phyloP scores from a whole-genome alignment of 2,113 vertebrate species.

The Saiga tatarica region DNA sequence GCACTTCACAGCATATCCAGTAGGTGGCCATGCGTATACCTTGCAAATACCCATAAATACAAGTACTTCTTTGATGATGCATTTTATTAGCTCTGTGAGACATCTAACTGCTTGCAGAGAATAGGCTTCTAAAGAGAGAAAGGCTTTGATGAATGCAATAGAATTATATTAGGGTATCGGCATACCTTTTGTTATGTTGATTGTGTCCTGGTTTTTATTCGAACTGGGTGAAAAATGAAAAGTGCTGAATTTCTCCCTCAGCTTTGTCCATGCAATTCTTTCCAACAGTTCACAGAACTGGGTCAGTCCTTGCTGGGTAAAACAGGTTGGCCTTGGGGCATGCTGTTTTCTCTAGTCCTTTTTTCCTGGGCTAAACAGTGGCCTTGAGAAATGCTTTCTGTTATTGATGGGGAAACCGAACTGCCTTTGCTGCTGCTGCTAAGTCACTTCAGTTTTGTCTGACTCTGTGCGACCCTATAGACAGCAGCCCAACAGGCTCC shows the following conservation, averaged over 20 bases:
- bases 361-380: not conserved
- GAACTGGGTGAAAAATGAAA: slow-evolving; percentile 48
- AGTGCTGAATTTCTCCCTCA: slow-evolving; percentile 35
- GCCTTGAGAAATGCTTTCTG: not conserved
- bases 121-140: slow-evolving; percentile 44
- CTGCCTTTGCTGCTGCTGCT: not conserved
- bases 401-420: not conserved
- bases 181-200: slow-evolving; percentile 62
- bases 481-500: too few species aligned
- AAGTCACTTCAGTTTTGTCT: too few species aligned
- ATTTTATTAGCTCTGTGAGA: slow-evolving; percentile 55
- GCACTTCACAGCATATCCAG: not conserved
- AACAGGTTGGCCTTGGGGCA: not conserved
- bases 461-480: too few species aligned
- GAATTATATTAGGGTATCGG: slow-evolving; percentile 53
- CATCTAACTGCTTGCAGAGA: slow-evolving; percentile 11
- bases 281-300: not conserved
- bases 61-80: not conserved
- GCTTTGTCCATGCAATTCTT: not conserved
- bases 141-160: slow-evolving; percentile 32
- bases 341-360: not conserved
- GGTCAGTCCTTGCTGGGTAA: not conserved
- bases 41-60: not conserved
- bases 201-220: slow-evolving; percentile 52
- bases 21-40: not conserved